Conservation (phyloP, 2,888 invertebrate species). For the Caenorhabditis sulstoni region DNA sequence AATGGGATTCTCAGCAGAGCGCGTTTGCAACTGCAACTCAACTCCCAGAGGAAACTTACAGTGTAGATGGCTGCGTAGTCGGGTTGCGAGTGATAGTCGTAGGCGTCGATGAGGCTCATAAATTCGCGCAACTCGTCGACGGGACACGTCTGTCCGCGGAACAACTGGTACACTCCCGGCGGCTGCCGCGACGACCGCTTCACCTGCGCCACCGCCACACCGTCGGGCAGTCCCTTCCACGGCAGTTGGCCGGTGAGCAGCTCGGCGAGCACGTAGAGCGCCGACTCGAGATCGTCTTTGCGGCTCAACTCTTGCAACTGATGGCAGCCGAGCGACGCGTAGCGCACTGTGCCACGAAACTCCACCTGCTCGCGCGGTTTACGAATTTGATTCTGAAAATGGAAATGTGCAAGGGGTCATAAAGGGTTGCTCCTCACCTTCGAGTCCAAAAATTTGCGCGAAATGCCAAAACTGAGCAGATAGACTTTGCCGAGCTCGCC, state of each 20-base stretch:
- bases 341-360: constrained; percentile 59
- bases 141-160: constrained; percentile 28
- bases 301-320: constrained; percentile 38
- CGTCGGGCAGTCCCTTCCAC: constrained; percentile 57
- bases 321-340: constrained; percentile 47
- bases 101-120: constrained; percentile 38
- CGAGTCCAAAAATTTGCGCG: constrained; percentile 38
- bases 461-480: constrained; percentile 51
- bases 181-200: constrained; percentile 20
- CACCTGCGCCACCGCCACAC: constrained; percentile 19
- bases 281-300: constrained; percentile 56
- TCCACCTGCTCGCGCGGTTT: constrained; percentile 49
- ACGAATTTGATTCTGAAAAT: constrained; percentile 51
- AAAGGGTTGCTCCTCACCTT: constrained; percentile 13
- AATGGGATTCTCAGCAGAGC: not conserved
- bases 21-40: constrained; percentile 4
- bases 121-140: constrained; percentile 50
- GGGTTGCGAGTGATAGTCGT: constrained; percentile 29
- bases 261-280: constrained; percentile 51
- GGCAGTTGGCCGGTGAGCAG: constrained; percentile 55
- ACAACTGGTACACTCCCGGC: constrained; percentile 29
- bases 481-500: constrained; percentile 45
- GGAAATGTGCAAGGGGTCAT: not conserved
- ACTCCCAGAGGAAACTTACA: too few species aligned
- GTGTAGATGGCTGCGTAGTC: constrained; percentile 42